Evolutionary conservation across 2,113 vertebrate species (phyloP).

Genomic region (Pandion haliaetus): DNA sequence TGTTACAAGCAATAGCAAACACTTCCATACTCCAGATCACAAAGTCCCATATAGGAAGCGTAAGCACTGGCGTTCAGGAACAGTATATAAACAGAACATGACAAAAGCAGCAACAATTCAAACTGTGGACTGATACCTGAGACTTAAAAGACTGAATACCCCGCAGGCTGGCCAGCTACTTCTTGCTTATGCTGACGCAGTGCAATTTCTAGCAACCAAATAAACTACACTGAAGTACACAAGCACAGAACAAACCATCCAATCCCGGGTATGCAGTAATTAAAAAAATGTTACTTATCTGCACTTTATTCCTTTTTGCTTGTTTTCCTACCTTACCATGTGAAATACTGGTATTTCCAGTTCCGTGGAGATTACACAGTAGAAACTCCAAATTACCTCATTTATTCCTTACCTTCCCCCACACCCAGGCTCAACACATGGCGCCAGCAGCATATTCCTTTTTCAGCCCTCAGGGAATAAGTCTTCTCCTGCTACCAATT

Average conservation of each 20-base stretch:
- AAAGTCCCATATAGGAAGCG: not conserved
- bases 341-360: slow-evolving; percentile 27
- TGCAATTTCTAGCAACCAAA: not conserved
- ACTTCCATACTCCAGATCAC: not conserved
- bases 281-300: not conserved
- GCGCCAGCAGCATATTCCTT: slow-evolving; percentile 59
- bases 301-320: not conserved
- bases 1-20: not conserved
- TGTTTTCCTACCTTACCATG: not conserved
- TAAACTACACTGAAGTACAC: not conserved
- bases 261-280: not conserved
- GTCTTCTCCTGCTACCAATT: slow-evolving; percentile 67
- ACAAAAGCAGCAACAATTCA: not conserved
- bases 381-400: slow-evolving; percentile 55
- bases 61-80: not conserved
- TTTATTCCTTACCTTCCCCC: slow-evolving; percentile 57
- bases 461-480: slow-evolving; percentile 36
- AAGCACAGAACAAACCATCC: not conserved
- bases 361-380: not conserved
- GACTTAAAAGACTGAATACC: not conserved
- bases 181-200: not conserved
- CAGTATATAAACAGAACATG: not conserved
- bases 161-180: not conserved
- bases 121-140: not conserved
- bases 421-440: slow-evolving; percentile 51